Percentiles rank a stretch among this genome's conserved stretches.
phyloP scores from a whole-genome alignment of 2,797 vertebrate genomes.

The Hemitrygon akajei region DNA sequence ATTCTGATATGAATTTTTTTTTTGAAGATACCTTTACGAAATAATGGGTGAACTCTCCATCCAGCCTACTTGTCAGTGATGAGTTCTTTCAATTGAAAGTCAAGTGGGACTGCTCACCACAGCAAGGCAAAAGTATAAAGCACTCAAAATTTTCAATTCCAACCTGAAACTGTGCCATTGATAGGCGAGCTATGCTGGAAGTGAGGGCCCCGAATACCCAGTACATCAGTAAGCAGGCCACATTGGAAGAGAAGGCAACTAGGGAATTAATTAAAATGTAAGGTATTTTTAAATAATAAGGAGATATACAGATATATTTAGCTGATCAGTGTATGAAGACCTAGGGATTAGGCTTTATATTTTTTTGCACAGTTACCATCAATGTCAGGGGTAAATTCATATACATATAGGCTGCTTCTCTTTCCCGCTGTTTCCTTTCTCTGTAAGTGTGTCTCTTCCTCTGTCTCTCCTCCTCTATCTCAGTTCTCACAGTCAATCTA shows the following conservation, averaged over 20 bases:
- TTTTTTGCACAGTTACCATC: background rate
- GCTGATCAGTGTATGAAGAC: background rate
- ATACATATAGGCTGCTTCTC: background rate
- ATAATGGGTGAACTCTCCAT: background rate
- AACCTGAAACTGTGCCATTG: background rate
- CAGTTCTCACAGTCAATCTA: slow-evolving; percentile 26
- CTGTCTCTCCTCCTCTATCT: background rate
- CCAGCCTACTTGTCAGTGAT: background rate
- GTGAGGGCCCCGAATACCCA: background rate
- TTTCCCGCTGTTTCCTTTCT: background rate
- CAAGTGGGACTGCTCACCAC: background rate
- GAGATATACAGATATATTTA: background rate
- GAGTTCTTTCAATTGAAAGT: background rate
- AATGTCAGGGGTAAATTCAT: slow-evolving; percentile 12
- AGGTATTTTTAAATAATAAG: background rate
- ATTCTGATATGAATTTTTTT: background rate
- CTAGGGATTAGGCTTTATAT: background rate
- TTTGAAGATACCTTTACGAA: background rate
- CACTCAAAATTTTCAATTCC: background rate
- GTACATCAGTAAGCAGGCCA: background rate
- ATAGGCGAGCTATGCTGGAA: background rate
- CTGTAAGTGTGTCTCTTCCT: background rate
- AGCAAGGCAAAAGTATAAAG: background rate
- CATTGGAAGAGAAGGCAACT: background rate
- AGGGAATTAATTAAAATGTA: slow-evolving; percentile 22